Percentiles rank a stretch among this genome's conserved stretches.
Conservation (phyloP, 1,140 invertebrate species). For the Diorhabda elongata region DNA sequence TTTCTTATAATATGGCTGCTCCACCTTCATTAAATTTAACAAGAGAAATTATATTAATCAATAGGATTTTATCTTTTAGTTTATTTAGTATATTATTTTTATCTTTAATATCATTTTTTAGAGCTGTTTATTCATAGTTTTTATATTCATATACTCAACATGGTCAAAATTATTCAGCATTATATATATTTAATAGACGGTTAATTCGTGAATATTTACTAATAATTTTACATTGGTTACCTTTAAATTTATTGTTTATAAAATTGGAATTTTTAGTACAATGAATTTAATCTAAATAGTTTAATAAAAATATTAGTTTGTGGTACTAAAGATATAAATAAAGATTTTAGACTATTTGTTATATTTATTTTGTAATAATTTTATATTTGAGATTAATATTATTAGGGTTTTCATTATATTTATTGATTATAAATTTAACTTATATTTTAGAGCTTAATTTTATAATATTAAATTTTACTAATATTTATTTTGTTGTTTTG, state of each 20-base stretch:
- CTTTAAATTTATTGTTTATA: slow-evolving; percentile 58
- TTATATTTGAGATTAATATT: slow-evolving; percentile 45
- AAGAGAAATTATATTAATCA: too few species aligned
- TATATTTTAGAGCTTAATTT: too few species aligned
- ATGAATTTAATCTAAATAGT: slow-evolving; percentile 52
- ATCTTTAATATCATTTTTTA: slow-evolving; percentile 51
- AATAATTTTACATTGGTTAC: slow-evolving; percentile 57
- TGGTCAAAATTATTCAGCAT: slow-evolving; percentile 48
- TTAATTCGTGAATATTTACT: slow-evolving; percentile 55
- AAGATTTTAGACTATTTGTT: slow-evolving; percentile 52
- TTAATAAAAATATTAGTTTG: slow-evolving; percentile 55
- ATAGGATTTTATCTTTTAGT: slow-evolving; percentile 25
- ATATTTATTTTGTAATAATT: slow-evolving; percentile 56
- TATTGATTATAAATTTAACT: slow-evolving; percentile 39
- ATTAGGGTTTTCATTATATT: slow-evolving; percentile 47
- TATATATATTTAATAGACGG: slow-evolving; percentile 46
- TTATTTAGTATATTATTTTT: slow-evolving; percentile 50
- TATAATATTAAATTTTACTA: too few species aligned
- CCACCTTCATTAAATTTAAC: too few species aligned
- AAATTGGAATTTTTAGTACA: slow-evolving; percentile 50
- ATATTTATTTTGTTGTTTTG: too few species aligned
- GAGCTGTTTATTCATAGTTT: slow-evolving; percentile 49
- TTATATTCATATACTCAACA: slow-evolving; percentile 57
- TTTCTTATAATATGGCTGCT: too few species aligned
- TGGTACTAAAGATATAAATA: slow-evolving; percentile 37